Conservation (phyloP, 1,140 invertebrate genomes). For the Bombus terrestris region DNA sequence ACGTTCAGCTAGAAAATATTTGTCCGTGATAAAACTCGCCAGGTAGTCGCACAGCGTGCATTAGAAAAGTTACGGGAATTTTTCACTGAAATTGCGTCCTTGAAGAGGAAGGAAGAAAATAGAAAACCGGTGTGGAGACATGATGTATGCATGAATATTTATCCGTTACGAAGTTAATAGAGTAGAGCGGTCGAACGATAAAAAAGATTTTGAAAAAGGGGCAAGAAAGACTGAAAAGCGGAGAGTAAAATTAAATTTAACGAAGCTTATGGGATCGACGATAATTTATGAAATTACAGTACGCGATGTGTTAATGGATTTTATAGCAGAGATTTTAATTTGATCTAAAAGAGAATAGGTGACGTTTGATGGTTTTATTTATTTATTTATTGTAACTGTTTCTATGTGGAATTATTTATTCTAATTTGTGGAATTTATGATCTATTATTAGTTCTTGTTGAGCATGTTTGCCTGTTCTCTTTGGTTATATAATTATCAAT, state of each 20-base stretch:
- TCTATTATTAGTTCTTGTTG: not conserved
- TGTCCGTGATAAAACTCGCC: not conserved
- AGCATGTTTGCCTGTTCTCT: not conserved
- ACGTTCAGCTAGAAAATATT: not conserved
- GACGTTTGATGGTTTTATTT: not conserved
- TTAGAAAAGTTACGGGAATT: not conserved
- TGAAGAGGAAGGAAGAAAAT: not conserved
- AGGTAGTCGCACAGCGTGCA: not conserved
- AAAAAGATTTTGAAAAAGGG: not conserved
- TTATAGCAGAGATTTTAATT: not conserved
- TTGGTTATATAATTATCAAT: not conserved
- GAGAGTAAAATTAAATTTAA: not conserved
- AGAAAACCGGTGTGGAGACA: constrained; percentile 12
- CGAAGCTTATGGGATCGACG: not conserved
- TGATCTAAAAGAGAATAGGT: not conserved
- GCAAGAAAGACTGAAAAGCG: not conserved
- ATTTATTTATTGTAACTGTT: constrained; percentile 9
- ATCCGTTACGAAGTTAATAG: not conserved
- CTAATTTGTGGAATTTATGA: not conserved
- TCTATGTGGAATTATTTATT: not conserved
- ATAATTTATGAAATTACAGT: not conserved
- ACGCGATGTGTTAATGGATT: constrained; percentile 9
- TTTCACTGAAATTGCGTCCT: not conserved
- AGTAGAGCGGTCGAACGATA: not conserved
- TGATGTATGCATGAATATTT: not conserved